phyloP scores from a whole-genome alignment of 92 coral and sea anemone species.

The Nematostella vectensis region DNA sequence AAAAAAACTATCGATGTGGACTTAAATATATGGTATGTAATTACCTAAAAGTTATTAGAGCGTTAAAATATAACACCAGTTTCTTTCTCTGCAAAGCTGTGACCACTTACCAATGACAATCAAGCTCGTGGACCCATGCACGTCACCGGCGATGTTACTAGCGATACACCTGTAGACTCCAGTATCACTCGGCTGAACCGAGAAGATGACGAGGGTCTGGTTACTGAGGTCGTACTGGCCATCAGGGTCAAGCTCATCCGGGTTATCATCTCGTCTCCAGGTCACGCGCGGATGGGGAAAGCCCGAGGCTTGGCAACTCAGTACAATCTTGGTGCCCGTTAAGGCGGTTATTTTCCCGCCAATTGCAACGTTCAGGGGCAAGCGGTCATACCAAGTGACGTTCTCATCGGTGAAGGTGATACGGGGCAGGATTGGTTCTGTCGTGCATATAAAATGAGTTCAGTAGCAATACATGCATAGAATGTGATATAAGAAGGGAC shows the following conservation, averaged over 20 bases:
- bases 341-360: slow-evolving; percentile 63
- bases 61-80: too few species aligned
- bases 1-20: too few species aligned
- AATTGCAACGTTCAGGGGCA: slow-evolving; percentile 33
- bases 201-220: slow-evolving; percentile 31
- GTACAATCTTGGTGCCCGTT: slow-evolving; percentile 54
- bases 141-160: slow-evolving; percentile 62
- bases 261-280: slow-evolving; percentile 48
- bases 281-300: slow-evolving; percentile 55
- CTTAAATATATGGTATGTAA: too few species aligned
- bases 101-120: slow-evolving; percentile 58
- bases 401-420: slow-evolving; percentile 44
- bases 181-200: slow-evolving; percentile 62
- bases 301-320: slow-evolving; percentile 51
- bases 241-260: slow-evolving; percentile 29
- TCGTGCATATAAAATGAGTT: background rate
- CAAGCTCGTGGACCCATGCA: slow-evolving; percentile 30
- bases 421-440: slow-evolving; percentile 55
- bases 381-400: slow-evolving; percentile 57
- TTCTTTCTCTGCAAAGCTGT: too few species aligned
- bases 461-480: too few species aligned
- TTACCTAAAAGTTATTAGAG: too few species aligned
- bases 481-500: too few species aligned
- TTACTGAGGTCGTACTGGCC: slow-evolving; percentile 26
- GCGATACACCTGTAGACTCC: slow-evolving; percentile 77